These are phyloP conservation scores for Melitaea cinxia DNA, from an alignment of 1,140 invertebrate genomes.

Conservation along the genomic window DNA sequence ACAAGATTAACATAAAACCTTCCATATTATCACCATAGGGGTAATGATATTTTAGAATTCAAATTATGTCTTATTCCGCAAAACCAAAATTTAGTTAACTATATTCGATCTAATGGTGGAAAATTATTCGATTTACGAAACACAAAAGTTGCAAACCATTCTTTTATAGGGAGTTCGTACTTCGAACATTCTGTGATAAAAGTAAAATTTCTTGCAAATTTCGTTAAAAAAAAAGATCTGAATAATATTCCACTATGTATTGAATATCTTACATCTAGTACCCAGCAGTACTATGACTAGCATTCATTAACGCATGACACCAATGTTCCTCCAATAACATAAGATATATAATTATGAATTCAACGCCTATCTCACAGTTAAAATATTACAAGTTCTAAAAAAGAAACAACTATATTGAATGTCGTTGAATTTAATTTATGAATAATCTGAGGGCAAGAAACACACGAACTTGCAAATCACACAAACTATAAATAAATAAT, in stretches of 20 bases:
- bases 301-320: constrained; percentile 48
- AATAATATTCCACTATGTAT: constrained; percentile 33
- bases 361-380: constrained; percentile 25
- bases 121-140: constrained; percentile 8
- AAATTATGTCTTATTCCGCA: constrained; percentile 48
- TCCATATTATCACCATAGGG: constrained; percentile 14
- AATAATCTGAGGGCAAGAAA: not conserved
- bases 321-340: constrained; percentile 33
- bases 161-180: not conserved
- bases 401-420: not conserved
- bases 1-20: constrained; percentile 53
- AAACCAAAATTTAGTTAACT: constrained; percentile 41
- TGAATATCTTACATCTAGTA: constrained; percentile 59
- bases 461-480: not conserved
- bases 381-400: constrained; percentile 8
- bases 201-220: not conserved
- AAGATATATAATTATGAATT: constrained; percentile 9
- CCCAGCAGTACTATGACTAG: constrained; percentile 72
- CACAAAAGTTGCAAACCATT: constrained; percentile 3
- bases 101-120: constrained; percentile 24
- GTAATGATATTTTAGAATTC: constrained; percentile 32
- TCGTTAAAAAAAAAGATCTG: constrained; percentile 7
- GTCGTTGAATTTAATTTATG: not conserved
- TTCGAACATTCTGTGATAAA: not conserved
- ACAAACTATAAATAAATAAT: constrained; percentile 23